Evolutionary conservation across 2,888 invertebrate genomes (phyloP), one percentile per base, ranked within the genome.

Genomic region (Xestia ashworthii): DNA sequence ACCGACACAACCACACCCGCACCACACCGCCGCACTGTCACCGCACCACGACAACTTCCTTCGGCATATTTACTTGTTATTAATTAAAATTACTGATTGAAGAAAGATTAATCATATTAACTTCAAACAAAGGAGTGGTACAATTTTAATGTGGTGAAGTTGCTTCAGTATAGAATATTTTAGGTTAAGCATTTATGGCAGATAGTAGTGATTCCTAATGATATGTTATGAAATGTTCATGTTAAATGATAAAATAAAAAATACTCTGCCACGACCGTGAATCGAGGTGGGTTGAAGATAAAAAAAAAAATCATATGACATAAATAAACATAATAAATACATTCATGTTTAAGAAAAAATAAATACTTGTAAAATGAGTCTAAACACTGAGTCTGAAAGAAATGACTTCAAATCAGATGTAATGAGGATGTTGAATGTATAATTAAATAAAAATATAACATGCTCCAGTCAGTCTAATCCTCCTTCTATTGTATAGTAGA

Each of bases 381-480:
- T 83, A 85, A 80, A 73, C 76, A 78, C 76, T 64, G 79, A 70
- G 64, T 69, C 82, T 78, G 80, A 83, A 82, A 88, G 82, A 86
- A 81, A 90, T 90, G 88, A 68, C 77, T 85, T 68, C 76, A 84
- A 87, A 87, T 83, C 67, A 83, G 80, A 92, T 89, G 89, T 89
- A 89, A 91, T 90, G 88, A 83, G 80, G 53, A 82, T 85, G 88
- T 77, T 67, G 50, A 71, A 74, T 82, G 80, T 80, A 66, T 85
- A 67, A 48, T 3, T 44, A 38, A 78, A 74, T 81, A 78, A 75
- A 78, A 89, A 88, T 80, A 89, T 87, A 90, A 90, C 93, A 95
- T 95, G 95, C 95, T 94, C 93, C 94, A 94, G 95, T 95, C 95
- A 95, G 95, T 94, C 94, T 86, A 79, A 80, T 72, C 71, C 76